Conservation (phyloP, 2,797 vertebrate genomes). For the Podarcis lilfordi region DNA sequence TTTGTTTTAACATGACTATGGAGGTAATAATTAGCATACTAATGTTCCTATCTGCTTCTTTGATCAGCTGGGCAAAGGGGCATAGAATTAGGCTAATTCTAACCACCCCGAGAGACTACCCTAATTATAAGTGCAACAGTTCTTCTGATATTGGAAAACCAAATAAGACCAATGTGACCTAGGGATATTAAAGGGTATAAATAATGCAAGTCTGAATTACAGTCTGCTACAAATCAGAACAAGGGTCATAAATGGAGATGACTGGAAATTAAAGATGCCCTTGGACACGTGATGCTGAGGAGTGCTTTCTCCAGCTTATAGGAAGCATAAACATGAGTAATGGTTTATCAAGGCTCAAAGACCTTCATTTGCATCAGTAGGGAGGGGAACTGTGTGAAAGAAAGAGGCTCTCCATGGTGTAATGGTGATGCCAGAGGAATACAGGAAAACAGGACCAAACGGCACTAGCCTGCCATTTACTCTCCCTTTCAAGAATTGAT, state of each 20-base stretch:
- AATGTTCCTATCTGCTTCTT: conserved; percentile 16
- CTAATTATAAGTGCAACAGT: neutral
- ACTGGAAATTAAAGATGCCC: conserved; percentile 41
- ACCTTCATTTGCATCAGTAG: neutral
- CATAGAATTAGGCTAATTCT: conserved; percentile 9
- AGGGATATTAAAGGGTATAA: conserved; percentile 17
- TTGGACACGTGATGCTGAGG: conserved; percentile 28
- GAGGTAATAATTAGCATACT: neutral
- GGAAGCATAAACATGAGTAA: conserved; percentile 13
- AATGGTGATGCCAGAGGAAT: neutral
- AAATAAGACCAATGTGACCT: neutral
- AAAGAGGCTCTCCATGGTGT: neutral
- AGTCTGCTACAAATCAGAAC: conserved; percentile 16
- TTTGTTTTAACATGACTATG: neutral
- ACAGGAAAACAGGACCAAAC: neutral
- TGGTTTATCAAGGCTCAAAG: conserved; percentile 9
- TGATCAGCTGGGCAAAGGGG: neutral
- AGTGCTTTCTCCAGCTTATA: conserved; percentile 24
- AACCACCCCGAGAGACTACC: neutral
- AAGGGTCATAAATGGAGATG: conserved; percentile 20
- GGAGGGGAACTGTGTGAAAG: neutral
- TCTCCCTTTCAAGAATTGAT: conserved; percentile 11
- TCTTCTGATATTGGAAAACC: conserved; percentile 4
- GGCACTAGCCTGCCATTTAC: neutral
- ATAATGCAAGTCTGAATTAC: neutral